Conservation (phyloP, 2,888 invertebrate species). For the Agrilus biguttatus region DNA sequence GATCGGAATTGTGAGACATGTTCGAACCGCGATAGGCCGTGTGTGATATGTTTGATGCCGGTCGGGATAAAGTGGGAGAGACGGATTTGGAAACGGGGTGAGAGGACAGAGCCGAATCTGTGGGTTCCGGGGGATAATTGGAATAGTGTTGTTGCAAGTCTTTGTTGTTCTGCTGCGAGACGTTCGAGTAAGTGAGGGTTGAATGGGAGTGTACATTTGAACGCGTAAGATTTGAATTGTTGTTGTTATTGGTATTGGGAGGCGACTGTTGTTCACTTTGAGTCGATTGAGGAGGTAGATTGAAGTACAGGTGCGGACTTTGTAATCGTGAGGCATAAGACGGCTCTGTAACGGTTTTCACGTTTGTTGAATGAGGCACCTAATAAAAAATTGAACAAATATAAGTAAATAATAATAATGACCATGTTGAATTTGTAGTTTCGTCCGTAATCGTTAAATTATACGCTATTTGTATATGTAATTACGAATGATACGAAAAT, state of each 20-base stretch:
- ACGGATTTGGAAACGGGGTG: neutral
- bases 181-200: conserved; percentile 13
- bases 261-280: conserved; percentile 13
- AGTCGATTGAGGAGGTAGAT: conserved; percentile 20
- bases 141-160: conserved; percentile 5
- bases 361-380: conserved; percentile 64
- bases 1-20: conserved; percentile 5
- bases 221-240: conserved; percentile 15
- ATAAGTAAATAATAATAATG: no score
- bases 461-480: no score
- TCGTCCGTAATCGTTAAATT: no score
- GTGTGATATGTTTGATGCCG: no score
- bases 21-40: conserved; percentile 1
- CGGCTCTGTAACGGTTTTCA: conserved; percentile 56
- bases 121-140: conserved; percentile 3
- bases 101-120: neutral
- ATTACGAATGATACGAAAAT: no score
- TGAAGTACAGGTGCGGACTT: conserved; percentile 28
- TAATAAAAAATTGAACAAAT: conserved; percentile 27
- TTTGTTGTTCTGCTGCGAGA: conserved; percentile 2
- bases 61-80: no score
- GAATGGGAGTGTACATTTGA: conserved; percentile 18
- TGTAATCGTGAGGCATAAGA: conserved; percentile 59
- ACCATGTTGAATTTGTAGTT: no score
- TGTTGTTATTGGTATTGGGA: conserved; percentile 17